These are phyloP conservation scores for Bombus pyrosoma DNA, from an alignment of 1,140 invertebrate species.

Conservation along the genomic window DNA sequence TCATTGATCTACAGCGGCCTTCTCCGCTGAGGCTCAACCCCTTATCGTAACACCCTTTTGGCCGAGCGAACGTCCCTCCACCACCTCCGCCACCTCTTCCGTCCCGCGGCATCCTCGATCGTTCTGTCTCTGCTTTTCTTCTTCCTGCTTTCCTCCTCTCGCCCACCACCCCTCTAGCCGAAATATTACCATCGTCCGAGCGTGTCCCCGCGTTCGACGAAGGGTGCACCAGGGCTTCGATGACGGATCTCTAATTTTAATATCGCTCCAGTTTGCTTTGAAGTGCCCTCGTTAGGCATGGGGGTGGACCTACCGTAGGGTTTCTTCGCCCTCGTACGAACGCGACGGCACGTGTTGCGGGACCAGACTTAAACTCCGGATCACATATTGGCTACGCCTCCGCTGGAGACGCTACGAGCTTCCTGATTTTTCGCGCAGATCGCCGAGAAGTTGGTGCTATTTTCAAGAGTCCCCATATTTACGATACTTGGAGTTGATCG, in stretches of 20 bases:
- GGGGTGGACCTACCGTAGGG: slow-evolving; percentile 58
- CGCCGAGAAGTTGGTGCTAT: background rate
- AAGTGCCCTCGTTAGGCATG: slow-evolving; percentile 72
- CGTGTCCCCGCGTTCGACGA: slow-evolving; percentile 50
- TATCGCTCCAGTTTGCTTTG: slow-evolving; percentile 76
- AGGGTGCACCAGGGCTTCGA: slow-evolving; percentile 55
- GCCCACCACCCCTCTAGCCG: slow-evolving; percentile 39
- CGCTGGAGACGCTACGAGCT: no score
- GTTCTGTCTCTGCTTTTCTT: slow-evolving; percentile 58
- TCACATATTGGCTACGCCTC: slow-evolving; percentile 48
- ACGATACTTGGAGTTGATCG: no score
- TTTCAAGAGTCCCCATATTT: background rate
- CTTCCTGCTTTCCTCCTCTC: slow-evolving; percentile 20
- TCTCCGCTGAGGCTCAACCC: slow-evolving; percentile 72
- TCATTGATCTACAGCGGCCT: slow-evolving; percentile 77
- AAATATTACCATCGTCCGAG: slow-evolving; percentile 71
- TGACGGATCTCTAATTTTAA: slow-evolving; percentile 77
- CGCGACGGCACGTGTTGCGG: slow-evolving; percentile 61
- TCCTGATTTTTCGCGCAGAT: background rate
- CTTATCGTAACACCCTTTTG: slow-evolving; percentile 79
- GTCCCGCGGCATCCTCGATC: slow-evolving; percentile 14
- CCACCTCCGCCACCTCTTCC: slow-evolving; percentile 39
- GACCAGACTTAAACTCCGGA: slow-evolving; percentile 51
- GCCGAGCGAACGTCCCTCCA: slow-evolving; percentile 68
- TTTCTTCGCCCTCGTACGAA: slow-evolving; percentile 60